phyloP scores from a whole-genome alignment of 2,888 invertebrate genomes.

The Dorcus hopei region DNA sequence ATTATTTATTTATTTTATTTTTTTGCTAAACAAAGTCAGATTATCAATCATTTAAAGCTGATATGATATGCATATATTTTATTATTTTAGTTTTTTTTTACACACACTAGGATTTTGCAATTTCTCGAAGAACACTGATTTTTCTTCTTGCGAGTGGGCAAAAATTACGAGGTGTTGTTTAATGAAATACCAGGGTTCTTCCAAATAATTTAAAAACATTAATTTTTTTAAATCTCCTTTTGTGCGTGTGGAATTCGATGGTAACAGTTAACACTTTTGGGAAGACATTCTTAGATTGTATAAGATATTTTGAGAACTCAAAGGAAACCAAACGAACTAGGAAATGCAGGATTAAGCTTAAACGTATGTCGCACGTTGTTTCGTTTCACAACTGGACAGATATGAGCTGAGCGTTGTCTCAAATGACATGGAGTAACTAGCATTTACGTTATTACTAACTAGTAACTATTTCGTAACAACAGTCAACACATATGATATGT shows the following conservation, averaged over 20 bases:
- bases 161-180: too few species aligned
- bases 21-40: constrained; percentile 7
- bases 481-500: constrained; percentile 49
- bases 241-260: background rate
- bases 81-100: constrained; percentile 30
- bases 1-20: background rate
- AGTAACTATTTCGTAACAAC: constrained; percentile 32
- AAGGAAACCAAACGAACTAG: constrained; percentile 7
- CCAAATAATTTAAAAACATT: too few species aligned
- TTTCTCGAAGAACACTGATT: background rate
- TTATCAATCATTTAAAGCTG: constrained; percentile 39
- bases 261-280: constrained; percentile 42
- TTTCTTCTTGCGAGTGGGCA: background rate
- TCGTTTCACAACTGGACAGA: constrained; percentile 22
- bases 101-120: constrained; percentile 41
- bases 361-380: constrained; percentile 10
- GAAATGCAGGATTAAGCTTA: constrained; percentile 8
- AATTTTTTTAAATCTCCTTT: background rate
- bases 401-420: constrained; percentile 28
- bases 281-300: constrained; percentile 50
- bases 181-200: too few species aligned
- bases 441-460: constrained; percentile 15
- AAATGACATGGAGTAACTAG: constrained; percentile 15
- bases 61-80: constrained; percentile 45
- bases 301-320: constrained; percentile 27